phyloP scores from a whole-genome alignment of 2,113 vertebrate genomes.

The Anhinga anhinga region DNA sequence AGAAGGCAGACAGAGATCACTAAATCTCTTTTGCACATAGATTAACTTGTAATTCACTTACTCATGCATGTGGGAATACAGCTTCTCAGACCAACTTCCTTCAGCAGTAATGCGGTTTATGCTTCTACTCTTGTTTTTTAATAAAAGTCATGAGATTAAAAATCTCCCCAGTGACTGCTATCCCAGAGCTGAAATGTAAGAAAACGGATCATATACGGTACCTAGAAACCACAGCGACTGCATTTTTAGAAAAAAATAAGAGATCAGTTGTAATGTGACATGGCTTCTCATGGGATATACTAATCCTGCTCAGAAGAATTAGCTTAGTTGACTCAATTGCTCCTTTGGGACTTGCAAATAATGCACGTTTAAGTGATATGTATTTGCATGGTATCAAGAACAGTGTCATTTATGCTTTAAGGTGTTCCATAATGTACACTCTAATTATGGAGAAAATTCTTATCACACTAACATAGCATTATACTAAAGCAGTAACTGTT shows the following conservation, averaged over 20 bases:
- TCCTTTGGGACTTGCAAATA: constrained; percentile 53
- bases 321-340: constrained; percentile 27
- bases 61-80: constrained; percentile 60
- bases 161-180: constrained; percentile 67
- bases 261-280: constrained; percentile 47
- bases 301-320: constrained; percentile 63
- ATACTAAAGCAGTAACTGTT: neutral
- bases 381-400: constrained; percentile 24
- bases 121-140: constrained; percentile 63
- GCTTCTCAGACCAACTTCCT: constrained; percentile 56
- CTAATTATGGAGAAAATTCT: constrained; percentile 23
- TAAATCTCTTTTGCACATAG: constrained; percentile 70
- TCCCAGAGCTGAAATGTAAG: constrained; percentile 37
- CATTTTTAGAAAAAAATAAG: neutral
- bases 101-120: constrained; percentile 67
- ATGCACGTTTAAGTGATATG: neutral
- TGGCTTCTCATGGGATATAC: constrained; percentile 29
- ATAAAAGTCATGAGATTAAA: constrained; percentile 76
- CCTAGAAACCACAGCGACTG: constrained; percentile 2
- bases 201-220: constrained; percentile 16
- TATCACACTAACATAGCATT: neutral
- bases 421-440: constrained; percentile 4
- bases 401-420: constrained; percentile 40
- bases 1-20: constrained; percentile 62
- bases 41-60: constrained; percentile 80